Evolutionary conservation across 2,888 invertebrate genomes (phyloP).

Genomic region (Herminia tarsipennalis): DNA sequence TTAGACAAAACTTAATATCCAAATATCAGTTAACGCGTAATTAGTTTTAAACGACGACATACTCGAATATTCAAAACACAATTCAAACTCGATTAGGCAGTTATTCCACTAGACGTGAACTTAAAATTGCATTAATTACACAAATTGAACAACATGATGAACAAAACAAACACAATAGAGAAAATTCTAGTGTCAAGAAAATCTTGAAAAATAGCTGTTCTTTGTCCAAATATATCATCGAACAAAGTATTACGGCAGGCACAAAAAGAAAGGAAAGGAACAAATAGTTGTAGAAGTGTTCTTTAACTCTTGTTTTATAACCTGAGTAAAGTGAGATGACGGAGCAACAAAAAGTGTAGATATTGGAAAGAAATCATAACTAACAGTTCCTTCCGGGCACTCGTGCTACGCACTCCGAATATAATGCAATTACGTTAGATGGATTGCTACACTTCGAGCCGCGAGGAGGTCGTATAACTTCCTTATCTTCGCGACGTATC

Average conservation of each 20-base stretch:
- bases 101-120: no score
- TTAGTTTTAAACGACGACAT: no score
- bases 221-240: neutral
- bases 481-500: conserved; percentile 58
- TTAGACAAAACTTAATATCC: no score
- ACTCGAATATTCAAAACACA: no score
- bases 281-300: conserved; percentile 35
- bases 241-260: no score
- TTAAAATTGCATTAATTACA: no score
- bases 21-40: no score
- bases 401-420: conserved; percentile 62
- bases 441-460: conserved; percentile 66
- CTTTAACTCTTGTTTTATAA: conserved; percentile 42
- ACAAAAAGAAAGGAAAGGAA: conserved; percentile 16
- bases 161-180: no score
- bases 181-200: no score
- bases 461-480: conserved; percentile 61
- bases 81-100: no score
- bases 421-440: conserved; percentile 75
- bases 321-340: conserved; percentile 34
- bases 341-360: conserved; percentile 45
- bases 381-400: conserved; percentile 54
- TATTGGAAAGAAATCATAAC: conserved; percentile 59
- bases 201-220: neutral
- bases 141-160: no score